Base-by-base conservation (phyloP, 2,797 vertebrate genomes). In the Fistularia commersonii region DNA sequence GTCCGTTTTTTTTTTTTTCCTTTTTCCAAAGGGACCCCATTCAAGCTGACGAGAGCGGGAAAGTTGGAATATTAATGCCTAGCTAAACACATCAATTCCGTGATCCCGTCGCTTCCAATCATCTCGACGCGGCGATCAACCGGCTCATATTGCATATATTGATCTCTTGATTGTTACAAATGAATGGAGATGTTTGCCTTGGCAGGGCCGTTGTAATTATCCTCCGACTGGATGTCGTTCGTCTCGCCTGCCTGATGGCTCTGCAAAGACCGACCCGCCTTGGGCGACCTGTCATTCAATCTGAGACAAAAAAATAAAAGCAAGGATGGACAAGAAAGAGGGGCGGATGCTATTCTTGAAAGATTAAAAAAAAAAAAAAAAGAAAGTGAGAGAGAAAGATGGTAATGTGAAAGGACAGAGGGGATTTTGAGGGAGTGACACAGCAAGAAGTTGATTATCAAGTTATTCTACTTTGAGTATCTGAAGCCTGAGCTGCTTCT, bases 391-490 rank as follows among this genome's bases (percentile, higher is more conserved):
- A 41, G 1, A 15, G 13, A 38, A 45, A 58, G 6, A 11, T 37
- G 48, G 36, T 61, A 54, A 60, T 49, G 65, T 52, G 44, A 75
- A 82, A 81, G 81, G 67, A 67, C 68, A 61, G 54, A 67, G 35
- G 44, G 48, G 31, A 61, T 54, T 61, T 67, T 3, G 38, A 62
- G 62, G 66, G 62, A 73, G 53, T 38, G 55, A 64, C 57, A 61
- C 61, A 72, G 80, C 61, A 73, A 72, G 72, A 53, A 58, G 45
- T 55, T 72, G 62, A 81, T 76, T 68, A 80, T 83, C 71, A 77
- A 85, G 85, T 88, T 88, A 86, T 87, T 89, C 66, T 77, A 37
- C 15, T 58, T 54, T 10, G 11, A 31, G 69, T 87, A 90, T 87
- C 83, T 83, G 38, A 5, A 10, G 5, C 12, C 38, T 40, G 10